Evolutionary conservation across 1,140 invertebrate genomes (phyloP).

Genomic region (Calliphora vicina): DNA sequence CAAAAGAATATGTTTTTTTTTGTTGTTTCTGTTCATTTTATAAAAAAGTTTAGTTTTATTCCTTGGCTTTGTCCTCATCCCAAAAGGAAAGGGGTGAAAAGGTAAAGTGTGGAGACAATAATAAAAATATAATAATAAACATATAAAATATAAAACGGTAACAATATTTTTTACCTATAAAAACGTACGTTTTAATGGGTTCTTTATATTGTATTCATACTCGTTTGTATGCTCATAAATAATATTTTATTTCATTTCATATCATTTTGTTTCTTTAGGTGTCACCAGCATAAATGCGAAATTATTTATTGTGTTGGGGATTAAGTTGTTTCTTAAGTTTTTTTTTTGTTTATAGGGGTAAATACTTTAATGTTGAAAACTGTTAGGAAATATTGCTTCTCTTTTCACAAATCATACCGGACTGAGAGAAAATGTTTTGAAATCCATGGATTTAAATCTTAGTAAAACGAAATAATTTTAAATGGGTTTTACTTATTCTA

Average conservation of each 20-base stretch:
- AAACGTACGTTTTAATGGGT: background rate
- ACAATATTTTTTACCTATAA: slow-evolving; percentile 11
- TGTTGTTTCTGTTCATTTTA: background rate
- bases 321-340: no score
- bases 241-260: background rate
- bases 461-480: no score
- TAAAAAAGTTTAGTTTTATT: background rate
- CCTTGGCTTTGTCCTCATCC: background rate
- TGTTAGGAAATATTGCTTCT: no score
- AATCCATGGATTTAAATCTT: no score
- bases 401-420: no score
- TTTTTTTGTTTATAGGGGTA: no score
- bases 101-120: background rate
- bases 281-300: background rate
- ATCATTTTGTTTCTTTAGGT: background rate
- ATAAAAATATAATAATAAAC: background rate
- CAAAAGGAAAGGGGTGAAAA: background rate
- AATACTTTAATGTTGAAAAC: no score
- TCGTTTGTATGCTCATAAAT: background rate
- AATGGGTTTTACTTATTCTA: no score
- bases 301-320: background rate
- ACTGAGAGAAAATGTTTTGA: no score
- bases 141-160: background rate
- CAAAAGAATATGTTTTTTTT: background rate
- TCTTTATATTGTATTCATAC: background rate